Evolutionary conservation across 2,888 invertebrate genomes (phyloP), one percentile per base, ranked within the genome.

Genomic region (Epinotia nisella): DNA sequence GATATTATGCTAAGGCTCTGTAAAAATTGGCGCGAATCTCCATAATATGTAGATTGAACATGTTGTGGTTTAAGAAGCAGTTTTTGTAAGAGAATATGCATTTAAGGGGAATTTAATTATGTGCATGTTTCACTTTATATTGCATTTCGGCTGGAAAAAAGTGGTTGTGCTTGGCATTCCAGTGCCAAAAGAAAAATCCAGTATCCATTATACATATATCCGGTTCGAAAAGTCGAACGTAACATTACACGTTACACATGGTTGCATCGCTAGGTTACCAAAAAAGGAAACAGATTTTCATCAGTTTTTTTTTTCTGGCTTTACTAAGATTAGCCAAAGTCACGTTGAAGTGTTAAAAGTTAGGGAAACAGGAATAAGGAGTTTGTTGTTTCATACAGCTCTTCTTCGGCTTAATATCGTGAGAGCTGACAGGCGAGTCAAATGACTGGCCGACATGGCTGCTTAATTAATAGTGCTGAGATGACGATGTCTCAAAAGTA

Each of bases 31-130:
- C 78, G 76, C 70, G 70, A 81, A 89, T 89, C 85, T 86, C 79
- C 89, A 90, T 90, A 87, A 76, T 87, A 90, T 90, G 88, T 78
- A 87, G 85, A 89, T 88, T 84, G 80, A 75, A 80, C 76, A 78
- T 76, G 76, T 76, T 35, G 58, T 56, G 62, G 62, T 39, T 62
- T 68, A 67, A 71, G 61, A 51, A 59, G 41, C 29, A 24, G 67
- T 72, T 72, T 72, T 72, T 72, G 39, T 19, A 21, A 58, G 24
- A 49, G 56, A 68, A 72, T 72, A 72, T 72, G 61, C 72, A 72
- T 72, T 72, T 62, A 62, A 72, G 61, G 72, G 29, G 68, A 72
- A 56, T 49, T 49, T 62, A 72, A 62, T 67, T 72, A 72, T 67
- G 56, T 62, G 56, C 56, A 70, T 70, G 60, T 72, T 61, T 61